These are phyloP conservation scores for Campylorhamphus procurvoides DNA, from an alignment of 2,113 vertebrate genomes.

Conservation along the genomic window DNA sequence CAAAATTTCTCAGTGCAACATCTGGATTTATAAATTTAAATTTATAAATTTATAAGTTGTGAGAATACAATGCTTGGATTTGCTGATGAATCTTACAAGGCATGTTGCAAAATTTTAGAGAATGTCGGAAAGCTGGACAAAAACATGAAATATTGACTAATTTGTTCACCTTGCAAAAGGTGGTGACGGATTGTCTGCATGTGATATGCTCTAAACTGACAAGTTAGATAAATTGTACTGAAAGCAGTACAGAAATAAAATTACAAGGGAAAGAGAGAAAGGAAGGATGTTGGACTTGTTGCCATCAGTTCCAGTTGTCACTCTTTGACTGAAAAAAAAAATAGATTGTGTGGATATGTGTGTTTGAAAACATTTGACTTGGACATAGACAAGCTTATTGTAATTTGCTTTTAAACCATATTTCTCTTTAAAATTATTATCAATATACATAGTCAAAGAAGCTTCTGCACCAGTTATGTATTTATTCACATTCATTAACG, in stretches of 20 bases:
- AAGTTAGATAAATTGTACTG: not conserved
- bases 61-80: not conserved
- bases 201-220: not conserved
- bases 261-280: not conserved
- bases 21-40: not conserved
- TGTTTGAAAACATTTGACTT: not conserved
- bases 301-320: not conserved
- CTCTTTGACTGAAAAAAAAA: not conserved
- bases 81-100: not conserved
- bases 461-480: not conserved
- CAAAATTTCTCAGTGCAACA: not conserved
- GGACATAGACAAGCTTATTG: not conserved
- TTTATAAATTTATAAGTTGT: not conserved
- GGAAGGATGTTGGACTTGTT: not conserved
- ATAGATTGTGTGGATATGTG: rapidly evolving
- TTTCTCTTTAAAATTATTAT: not conserved
- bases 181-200: not conserved
- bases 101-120: not conserved
- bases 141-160: not conserved
- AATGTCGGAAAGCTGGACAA: not conserved
- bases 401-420: not conserved
- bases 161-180: not conserved
- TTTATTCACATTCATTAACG: not conserved
- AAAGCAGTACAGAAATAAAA: not conserved
- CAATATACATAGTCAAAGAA: not conserved